phyloP scores from a whole-genome alignment of 2,797 vertebrate genomes.

The Cichlasoma orientale region DNA sequence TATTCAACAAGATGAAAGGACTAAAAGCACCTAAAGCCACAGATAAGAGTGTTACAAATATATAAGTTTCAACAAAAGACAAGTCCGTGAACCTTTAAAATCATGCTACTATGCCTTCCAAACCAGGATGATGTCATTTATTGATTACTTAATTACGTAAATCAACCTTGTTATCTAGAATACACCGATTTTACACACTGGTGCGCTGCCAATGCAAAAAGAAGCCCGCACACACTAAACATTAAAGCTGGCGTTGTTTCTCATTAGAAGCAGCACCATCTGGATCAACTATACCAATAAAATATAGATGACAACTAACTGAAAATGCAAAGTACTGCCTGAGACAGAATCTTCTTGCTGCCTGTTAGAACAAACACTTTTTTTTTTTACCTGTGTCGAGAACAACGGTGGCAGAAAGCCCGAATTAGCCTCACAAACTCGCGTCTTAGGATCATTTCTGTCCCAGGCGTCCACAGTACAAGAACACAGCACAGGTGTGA shows the following conservation, averaged over 20 bases:
- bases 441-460: conserved; percentile 2
- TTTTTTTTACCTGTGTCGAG: not conserved
- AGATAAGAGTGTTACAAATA: too few relatives aligned
- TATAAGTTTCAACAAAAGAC: not conserved
- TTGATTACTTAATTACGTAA: not conserved
- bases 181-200: not conserved
- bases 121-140: not conserved
- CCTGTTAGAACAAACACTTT: not conserved
- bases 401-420: not conserved
- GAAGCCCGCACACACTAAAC: not conserved
- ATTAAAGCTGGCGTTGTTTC: not conserved
- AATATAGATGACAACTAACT: not conserved
- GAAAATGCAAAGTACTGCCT: not conserved
- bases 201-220: not conserved
- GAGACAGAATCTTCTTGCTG: not conserved
- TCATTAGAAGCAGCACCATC: not conserved
- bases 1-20: not conserved
- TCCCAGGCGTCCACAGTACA: not conserved
- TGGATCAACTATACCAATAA: not conserved
- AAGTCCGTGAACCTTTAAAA: not conserved
- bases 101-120: not conserved
- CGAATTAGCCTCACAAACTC: conserved; percentile 8
- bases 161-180: not conserved
- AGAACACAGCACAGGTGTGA: not conserved
- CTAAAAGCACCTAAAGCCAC: not conserved